These are phyloP conservation scores for Solenopsis fugax DNA, from an alignment of 1,140 invertebrate species.

Conservation along the genomic window DNA sequence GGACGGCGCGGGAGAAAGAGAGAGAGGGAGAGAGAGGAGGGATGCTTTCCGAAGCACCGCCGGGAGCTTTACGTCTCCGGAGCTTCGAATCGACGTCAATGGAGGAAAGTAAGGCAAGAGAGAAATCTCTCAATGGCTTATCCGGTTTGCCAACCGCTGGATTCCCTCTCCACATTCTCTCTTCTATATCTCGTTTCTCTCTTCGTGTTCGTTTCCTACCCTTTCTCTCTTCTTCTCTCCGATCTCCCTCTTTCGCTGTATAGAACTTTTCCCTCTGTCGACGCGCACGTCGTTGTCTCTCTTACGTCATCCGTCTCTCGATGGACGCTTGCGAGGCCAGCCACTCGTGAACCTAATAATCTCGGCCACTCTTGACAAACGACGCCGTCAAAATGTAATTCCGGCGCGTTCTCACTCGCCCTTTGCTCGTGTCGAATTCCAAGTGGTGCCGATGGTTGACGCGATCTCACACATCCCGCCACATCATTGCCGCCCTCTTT, in stretches of 20 bases:
- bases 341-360: conserved; percentile 85
- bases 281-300: conserved; percentile 64
- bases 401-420: conserved; percentile 77
- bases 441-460: conserved; percentile 73
- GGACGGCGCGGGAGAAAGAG: neutral
- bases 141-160: conserved; percentile 77
- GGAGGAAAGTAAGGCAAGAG: conserved; percentile 68
- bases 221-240: neutral
- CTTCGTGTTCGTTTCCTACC: conserved; percentile 31
- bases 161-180: conserved; percentile 34
- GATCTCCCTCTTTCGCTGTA: conserved; percentile 8
- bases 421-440: conserved; percentile 77
- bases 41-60: conserved; percentile 35
- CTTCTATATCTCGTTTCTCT: conserved; percentile 38
- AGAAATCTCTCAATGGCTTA: conserved; percentile 80
- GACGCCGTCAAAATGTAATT: conserved; percentile 85
- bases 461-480: conserved; percentile 36
- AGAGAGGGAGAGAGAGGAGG: neutral
- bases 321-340: conserved; percentile 72
- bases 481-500: neutral
- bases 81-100: conserved; percentile 74
- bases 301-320: conserved; percentile 29
- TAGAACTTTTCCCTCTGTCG: neutral
- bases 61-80: conserved; percentile 66
- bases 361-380: conserved; percentile 84